These are phyloP conservation scores for Loxodonta africana DNA, from an alignment of 2,113 vertebrate species.

Conservation along the genomic window DNA sequence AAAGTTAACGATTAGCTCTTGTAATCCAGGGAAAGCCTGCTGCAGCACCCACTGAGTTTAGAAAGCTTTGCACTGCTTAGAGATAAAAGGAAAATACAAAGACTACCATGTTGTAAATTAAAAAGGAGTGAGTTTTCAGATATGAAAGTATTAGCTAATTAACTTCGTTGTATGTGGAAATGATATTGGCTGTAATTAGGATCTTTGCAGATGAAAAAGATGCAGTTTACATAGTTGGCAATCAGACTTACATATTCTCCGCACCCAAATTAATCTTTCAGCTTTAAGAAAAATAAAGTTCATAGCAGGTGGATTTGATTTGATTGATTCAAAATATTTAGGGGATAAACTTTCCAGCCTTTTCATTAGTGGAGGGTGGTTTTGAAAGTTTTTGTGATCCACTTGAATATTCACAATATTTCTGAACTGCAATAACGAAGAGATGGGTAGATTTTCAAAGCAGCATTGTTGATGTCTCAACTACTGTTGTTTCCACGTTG, in stretches of 20 bases:
- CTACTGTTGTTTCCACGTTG: slow-evolving; percentile 11
- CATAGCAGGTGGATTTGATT: neutral
- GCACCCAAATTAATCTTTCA: slow-evolving; percentile 4
- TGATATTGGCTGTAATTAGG: neutral
- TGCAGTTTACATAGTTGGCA: neutral
- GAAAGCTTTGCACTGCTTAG: neutral
- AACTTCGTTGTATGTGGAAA: neutral
- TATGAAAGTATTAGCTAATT: neutral
- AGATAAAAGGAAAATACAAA: neutral
- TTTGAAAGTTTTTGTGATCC: slow-evolving; percentile 27
- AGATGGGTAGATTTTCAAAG: neutral
- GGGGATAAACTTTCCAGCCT: neutral
- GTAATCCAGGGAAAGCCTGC: neutral
- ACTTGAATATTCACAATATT: slow-evolving; percentile 56
- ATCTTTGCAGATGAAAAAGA: neutral
- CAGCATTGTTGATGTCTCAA: neutral
- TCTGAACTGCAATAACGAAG: slow-evolving; percentile 18
- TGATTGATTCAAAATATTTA: slow-evolving; percentile 71
- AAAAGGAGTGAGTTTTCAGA: neutral
- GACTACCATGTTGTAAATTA: neutral
- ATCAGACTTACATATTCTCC: neutral
- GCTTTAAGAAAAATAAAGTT: slow-evolving; percentile 8
- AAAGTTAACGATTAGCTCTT: neutral
- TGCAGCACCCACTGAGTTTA: neutral
- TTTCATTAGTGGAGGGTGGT: neutral